Evolutionary conservation across 2,113 vertebrate species (phyloP).

Genomic region (Rhodinocichla rosea): DNA sequence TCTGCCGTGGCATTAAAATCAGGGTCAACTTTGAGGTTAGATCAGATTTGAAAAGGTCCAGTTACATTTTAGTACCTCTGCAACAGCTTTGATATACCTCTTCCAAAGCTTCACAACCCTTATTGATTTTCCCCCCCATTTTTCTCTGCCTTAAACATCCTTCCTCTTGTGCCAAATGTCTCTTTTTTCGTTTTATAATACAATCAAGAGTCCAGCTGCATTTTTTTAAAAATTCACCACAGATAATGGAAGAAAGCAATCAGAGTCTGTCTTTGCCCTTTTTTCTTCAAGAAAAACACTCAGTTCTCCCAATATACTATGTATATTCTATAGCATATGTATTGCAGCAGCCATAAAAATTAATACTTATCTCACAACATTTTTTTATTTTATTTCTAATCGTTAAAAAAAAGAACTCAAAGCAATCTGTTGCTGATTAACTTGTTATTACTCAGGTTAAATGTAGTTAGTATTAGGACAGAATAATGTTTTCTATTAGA

Average conservation of each 20-base stretch:
- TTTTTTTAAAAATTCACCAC: not conserved
- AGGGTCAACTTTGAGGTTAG: not conserved
- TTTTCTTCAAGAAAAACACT: not conserved
- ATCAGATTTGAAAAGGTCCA: not conserved
- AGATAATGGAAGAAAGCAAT: not conserved
- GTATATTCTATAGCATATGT: not conserved
- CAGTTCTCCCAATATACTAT: not conserved
- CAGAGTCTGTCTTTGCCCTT: not conserved
- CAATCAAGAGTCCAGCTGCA: not conserved
- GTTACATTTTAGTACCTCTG: not conserved
- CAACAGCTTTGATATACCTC: not conserved
- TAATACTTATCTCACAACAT: not conserved
- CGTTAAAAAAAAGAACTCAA: not conserved
- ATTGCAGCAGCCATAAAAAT: not conserved
- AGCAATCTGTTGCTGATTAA: not conserved
- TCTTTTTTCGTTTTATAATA: not conserved
- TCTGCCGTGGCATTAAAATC: not conserved
- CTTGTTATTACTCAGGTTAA: not conserved
- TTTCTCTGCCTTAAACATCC: not conserved
- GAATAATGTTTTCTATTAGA: not conserved
- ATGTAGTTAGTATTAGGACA: not conserved
- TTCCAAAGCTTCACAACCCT: not conserved
- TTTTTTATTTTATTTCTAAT: not conserved
- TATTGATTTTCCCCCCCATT: rapidly evolving
- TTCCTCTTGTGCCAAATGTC: not conserved